Evolutionary conservation across 2,888 invertebrate species (phyloP), one percentile per base, ranked within the genome.

Genomic region (Argyresthia goedartella): DNA sequence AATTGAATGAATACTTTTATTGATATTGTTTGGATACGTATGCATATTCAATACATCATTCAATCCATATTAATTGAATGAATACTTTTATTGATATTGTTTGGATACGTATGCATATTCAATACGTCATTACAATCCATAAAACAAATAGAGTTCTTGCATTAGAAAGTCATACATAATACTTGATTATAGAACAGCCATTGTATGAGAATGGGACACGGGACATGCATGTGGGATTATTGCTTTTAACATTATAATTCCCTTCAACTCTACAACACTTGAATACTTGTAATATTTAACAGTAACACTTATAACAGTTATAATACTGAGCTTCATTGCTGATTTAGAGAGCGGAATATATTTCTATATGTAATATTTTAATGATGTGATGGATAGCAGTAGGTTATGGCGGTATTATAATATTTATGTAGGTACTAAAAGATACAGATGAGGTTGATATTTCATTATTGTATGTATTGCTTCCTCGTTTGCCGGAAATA

Each of bases 401-500:
- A 6, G 25, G 6, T 25, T 25, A 25, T 25, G 25, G 25, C 25
- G 25, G 25, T 25, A 25, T 25, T 25, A 25, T 49, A n/a, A 41
- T 39, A 33, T 49, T 11, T 41, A 8, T 15, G 41, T 25, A 16
- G 16, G 41, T 41, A 16, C 1, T 49, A 39, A 14, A 35, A 39
- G 33, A 25, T 13, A 11, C n/a, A n/a, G n/a, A n/a, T n/a, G n/a
- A n/a, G n/a, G 48, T 48, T 36, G 13, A 48, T 48, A 46, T 41
- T 41, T 41, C 8, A n/a, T 56, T 63, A 60, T 65, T 71, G 66
- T 61, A 53, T 65, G 57, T 55, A 54, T 69, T 79, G 82, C 82
- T 84, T 84, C 84, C 85, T 77, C 82, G 82, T 82, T 81, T 67
- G 63, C 75, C 67, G 70, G 73, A 79, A 74, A 76, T 74, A 73